phyloP scores from a whole-genome alignment of 2,113 vertebrate genomes.

The Lagopus muta region DNA sequence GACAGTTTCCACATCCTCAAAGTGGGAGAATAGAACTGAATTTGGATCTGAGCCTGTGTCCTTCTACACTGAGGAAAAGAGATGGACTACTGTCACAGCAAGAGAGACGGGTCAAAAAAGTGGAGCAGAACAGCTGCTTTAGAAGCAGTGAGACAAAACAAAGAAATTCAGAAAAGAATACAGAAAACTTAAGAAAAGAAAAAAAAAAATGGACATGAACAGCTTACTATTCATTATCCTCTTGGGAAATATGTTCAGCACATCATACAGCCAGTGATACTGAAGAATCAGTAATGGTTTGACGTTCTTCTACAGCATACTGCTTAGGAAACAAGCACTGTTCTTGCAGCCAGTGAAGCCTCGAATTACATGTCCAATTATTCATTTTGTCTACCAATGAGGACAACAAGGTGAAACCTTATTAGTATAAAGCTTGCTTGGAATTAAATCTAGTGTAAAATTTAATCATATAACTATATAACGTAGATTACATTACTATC shows the following conservation, averaged over 20 bases:
- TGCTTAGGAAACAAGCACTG: background rate
- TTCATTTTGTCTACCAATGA: background rate
- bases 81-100: background rate
- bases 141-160: background rate
- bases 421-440: background rate
- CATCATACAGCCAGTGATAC: background rate
- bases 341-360: background rate
- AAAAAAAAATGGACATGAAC: background rate
- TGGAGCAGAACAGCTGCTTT: background rate
- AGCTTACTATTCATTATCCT: conserved; percentile 4
- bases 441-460: background rate
- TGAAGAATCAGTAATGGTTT: conserved; percentile 49
- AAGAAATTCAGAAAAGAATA: background rate
- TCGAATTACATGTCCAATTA: conserved; percentile 28
- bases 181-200: background rate
- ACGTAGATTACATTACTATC: background rate
- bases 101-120: background rate
- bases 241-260: conserved; percentile 25
- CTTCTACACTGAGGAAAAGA: background rate
- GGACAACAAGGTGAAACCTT: background rate
- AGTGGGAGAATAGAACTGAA: background rate
- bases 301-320: background rate
- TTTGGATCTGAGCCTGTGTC: background rate
- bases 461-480: background rate
- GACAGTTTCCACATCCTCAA: background rate